A percentile compares a stretch with the other conserved stretches of the same genome.
These are phyloP conservation scores for Schizopygopsis pylzovi DNA, from an alignment of 2,797 vertebrate genomes.

Conservation along the genomic window DNA sequence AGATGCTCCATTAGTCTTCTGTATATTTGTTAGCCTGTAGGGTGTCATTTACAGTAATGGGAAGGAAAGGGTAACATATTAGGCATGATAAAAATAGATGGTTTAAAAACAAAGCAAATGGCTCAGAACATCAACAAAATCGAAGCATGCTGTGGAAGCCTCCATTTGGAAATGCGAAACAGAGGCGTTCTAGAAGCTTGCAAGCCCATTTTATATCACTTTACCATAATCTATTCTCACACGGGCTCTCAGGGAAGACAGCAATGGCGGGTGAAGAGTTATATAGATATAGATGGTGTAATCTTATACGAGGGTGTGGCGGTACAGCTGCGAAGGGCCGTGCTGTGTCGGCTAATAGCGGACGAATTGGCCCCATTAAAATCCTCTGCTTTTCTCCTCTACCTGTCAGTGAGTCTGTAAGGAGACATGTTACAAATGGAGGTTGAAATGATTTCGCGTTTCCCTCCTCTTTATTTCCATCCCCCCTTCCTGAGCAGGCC, in stretches of 20 bases:
- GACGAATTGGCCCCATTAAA: slow-evolving; percentile 56
- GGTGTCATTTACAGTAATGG: slow-evolving; percentile 57
- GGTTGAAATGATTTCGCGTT: slow-evolving; percentile 44
- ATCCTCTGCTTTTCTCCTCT: slow-evolving; percentile 45
- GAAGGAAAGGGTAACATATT: slow-evolving; percentile 47
- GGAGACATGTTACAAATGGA: slow-evolving; percentile 56
- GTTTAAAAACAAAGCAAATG: slow-evolving; percentile 42
- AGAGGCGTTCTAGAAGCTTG: background rate
- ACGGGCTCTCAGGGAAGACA: slow-evolving; percentile 22
- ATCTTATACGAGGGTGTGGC: slow-evolving; percentile 31
- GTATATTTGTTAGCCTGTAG: slow-evolving; percentile 44
- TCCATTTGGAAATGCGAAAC: slow-evolving; percentile 29
- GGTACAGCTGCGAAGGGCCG: slow-evolving; percentile 16
- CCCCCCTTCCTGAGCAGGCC: slow-evolving; percentile 45
- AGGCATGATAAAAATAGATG: slow-evolving; percentile 48
- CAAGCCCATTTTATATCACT: slow-evolving; percentile 20
- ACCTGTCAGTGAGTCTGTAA: slow-evolving; percentile 45
- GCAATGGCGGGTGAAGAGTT: slow-evolving; percentile 16
- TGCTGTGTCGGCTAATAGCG: slow-evolving; percentile 41
- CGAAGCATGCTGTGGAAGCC: slow-evolving; percentile 23
- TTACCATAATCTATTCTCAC: slow-evolving; percentile 42
- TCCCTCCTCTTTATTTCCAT: slow-evolving; percentile 43
- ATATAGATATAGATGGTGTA: slow-evolving; percentile 48
- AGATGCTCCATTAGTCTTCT: slow-evolving; percentile 35
- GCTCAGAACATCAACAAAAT: slow-evolving; percentile 44